Conservation (phyloP, 2,888 invertebrate genomes). For the Amaurobius ferox region DNA sequence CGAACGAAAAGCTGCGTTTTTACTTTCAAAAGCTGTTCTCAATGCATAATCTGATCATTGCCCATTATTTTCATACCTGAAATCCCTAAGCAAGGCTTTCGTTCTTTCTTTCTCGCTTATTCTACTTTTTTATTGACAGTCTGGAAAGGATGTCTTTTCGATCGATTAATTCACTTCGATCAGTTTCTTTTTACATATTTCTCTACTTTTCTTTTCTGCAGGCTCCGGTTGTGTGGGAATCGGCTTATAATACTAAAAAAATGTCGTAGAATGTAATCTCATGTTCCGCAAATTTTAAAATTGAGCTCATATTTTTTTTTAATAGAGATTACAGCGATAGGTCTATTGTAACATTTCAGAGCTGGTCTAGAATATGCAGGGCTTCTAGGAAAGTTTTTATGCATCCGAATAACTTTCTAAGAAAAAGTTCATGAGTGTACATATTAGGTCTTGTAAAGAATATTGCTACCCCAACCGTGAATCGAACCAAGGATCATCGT, state of each 20-base stretch:
- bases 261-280: not conserved
- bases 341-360: no score
- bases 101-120: not conserved
- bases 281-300: not conserved
- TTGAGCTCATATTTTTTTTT: no score
- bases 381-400: no score
- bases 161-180: constrained; percentile 24
- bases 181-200: not conserved
- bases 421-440: no score
- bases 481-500: no score
- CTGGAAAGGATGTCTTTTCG: constrained; percentile 3
- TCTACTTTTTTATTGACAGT: not conserved
- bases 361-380: no score
- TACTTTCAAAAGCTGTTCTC: constrained; percentile 1
- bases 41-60: not conserved
- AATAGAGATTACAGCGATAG: no score
- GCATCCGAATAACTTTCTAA: no score
- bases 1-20: no score
- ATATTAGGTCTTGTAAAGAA: no score
- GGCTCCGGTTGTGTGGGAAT: not conserved
- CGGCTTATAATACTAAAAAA: not conserved
- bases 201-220: not conserved
- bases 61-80: constrained; percentile 26
- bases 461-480: no score
- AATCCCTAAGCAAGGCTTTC: constrained; percentile 22